Percentiles rank a stretch among this genome's conserved stretches.
phyloP scores from a whole-genome alignment of 2,888 invertebrate species.

The Pristionchus fissidentatus region DNA sequence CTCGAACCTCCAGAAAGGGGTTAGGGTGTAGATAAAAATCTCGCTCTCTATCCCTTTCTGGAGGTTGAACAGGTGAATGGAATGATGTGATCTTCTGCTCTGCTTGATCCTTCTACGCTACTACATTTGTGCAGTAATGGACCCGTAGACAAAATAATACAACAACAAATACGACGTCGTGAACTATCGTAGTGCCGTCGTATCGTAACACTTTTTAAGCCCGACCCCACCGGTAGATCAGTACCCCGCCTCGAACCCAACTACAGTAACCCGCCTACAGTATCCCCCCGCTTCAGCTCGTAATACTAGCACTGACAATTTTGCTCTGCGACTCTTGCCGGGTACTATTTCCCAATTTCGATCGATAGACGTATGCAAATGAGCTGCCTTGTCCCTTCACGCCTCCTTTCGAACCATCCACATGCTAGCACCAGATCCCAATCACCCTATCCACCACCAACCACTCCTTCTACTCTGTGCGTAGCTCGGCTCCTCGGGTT shows the following conservation, averaged over 20 bases:
- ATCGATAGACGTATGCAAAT: background rate
- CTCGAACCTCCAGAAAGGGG: too few relatives aligned
- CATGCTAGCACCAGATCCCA: background rate
- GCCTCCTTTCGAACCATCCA: background rate
- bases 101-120: background rate
- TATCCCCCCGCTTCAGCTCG: conserved; percentile 17
- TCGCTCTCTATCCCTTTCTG: conserved; percentile 22
- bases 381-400: background rate
- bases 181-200: too few relatives aligned
- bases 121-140: conserved; percentile 5
- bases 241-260: background rate
- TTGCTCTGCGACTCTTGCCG: too few relatives aligned
- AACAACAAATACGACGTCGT: too few relatives aligned
- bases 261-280: background rate
- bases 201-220: too few relatives aligned
- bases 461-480: conserved; percentile 6
- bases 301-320: conserved; percentile 17
- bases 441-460: background rate
- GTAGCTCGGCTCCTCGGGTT: background rate
- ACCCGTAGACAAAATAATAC: too few relatives aligned
- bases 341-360: background rate
- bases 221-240: too few relatives aligned
- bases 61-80: too few relatives aligned
- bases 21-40: too few relatives aligned
- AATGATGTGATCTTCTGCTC: too few relatives aligned